A percentile compares a stretch with the other conserved stretches of the same genome.
phyloP scores from a whole-genome alignment of 92 coral and sea anemone species.

The Zoanthus sociatus region DNA sequence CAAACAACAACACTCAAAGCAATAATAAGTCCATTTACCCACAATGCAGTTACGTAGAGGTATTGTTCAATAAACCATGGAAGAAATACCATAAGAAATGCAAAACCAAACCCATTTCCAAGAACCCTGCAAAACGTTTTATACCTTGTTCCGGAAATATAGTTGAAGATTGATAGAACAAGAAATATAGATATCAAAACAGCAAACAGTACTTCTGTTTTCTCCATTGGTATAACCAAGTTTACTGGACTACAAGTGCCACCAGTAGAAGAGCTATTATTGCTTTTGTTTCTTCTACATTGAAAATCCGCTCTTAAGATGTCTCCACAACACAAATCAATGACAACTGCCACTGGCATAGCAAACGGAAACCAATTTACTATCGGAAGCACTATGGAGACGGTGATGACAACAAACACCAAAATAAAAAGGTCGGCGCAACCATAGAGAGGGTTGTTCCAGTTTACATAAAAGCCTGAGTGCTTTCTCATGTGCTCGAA shows the following conservation, averaged over 20 bases:
- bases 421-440: slow-evolving; percentile 58
- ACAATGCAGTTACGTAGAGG: slow-evolving; percentile 68
- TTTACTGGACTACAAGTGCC: background rate
- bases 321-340: slow-evolving; percentile 78
- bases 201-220: background rate
- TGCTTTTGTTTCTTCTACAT: slow-evolving; percentile 35
- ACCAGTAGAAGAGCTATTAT: background rate
- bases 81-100: slow-evolving; percentile 77
- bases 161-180: background rate
- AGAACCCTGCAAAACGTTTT: background rate
- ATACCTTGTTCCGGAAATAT: background rate
- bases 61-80: slow-evolving; percentile 86
- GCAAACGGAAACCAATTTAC: slow-evolving; percentile 66
- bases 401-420: slow-evolving; percentile 42
- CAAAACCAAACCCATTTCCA: slow-evolving; percentile 44
- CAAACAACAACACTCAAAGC: slow-evolving; percentile 63
- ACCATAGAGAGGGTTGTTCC: slow-evolving; percentile 75
- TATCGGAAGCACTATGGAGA: slow-evolving; percentile 71
- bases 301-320: slow-evolving; percentile 72
- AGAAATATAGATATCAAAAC: background rate
- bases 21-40: slow-evolving; percentile 54
- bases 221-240: background rate
- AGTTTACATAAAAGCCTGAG: slow-evolving; percentile 63
- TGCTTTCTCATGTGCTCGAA: slow-evolving; percentile 76
- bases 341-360: slow-evolving; percentile 71